Evolutionary conservation across 1,140 invertebrate genomes (phyloP).

Genomic region (Zaprionus gabonicus): DNA sequence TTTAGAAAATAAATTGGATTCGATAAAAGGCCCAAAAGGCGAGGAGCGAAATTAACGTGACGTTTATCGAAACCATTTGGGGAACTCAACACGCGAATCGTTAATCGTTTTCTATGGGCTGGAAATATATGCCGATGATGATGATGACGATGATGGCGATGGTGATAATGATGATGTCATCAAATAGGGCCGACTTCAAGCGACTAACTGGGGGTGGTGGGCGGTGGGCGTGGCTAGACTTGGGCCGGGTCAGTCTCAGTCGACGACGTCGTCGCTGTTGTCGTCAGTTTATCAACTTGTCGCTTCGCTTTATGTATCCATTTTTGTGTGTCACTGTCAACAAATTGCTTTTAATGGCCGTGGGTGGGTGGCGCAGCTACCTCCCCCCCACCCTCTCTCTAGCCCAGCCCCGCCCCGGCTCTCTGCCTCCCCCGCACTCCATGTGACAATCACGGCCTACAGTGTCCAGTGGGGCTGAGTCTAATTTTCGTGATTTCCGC

Average conservation of each 20-base stretch:
- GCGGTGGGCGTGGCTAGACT: conserved; percentile 1
- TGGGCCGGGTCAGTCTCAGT: conserved; percentile 36
- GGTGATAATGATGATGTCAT: conserved; percentile 39
- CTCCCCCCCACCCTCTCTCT: neutral
- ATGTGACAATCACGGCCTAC: conserved; percentile 57
- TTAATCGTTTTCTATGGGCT: conserved; percentile 17
- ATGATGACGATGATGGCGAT: neutral
- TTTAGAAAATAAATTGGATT: conserved; percentile 15
- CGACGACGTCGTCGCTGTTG: neutral
- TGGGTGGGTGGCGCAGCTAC: conserved; percentile 55
- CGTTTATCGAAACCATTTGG: conserved; percentile 13
- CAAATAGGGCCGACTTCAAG: conserved; percentile 8
- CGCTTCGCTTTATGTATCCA: conserved; percentile 68
- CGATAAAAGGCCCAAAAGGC: neutral
- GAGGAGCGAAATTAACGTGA: conserved; percentile 6
- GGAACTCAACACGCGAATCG: conserved; percentile 16
- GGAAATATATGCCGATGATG: conserved; percentile 4
- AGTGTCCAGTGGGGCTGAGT: conserved; percentile 60
- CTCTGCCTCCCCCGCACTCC: neutral
- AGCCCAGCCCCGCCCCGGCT: too few species aligned
- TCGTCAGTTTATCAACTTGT: conserved; percentile 55
- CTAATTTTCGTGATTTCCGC: conserved; percentile 80
- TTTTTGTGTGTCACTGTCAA: conserved; percentile 82
- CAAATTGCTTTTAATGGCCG: conserved; percentile 80
- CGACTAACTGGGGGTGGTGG: neutral